Evolutionary conservation across 1,140 invertebrate species (phyloP).

Genomic region (Drosophila persimilis): DNA sequence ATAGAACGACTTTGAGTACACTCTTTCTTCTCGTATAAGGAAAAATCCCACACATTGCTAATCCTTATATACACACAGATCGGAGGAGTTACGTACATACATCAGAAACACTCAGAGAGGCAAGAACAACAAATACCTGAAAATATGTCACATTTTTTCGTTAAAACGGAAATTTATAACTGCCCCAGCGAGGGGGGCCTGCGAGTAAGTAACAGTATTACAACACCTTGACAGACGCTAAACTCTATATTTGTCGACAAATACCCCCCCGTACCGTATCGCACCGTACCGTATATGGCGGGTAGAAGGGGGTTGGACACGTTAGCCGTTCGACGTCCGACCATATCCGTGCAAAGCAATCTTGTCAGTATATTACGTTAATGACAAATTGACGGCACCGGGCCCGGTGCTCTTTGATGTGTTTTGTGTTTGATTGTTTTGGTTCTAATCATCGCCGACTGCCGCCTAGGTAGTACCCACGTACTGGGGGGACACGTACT

Average conservation of each 20-base stretch:
- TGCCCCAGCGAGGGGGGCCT: conserved; percentile 11
- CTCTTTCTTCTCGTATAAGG: conserved; percentile 14
- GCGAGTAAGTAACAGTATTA: conserved; percentile 52
- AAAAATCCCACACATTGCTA: conserved; percentile 76
- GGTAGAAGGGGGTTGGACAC: too few relatives aligned
- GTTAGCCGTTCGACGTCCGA: conserved; percentile 1
- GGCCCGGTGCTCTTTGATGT: conserved; percentile 59
- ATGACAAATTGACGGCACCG: conserved; percentile 78
- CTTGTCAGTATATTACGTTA: conserved; percentile 82
- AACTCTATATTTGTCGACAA: conserved; percentile 76
- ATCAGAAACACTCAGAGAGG: conserved; percentile 20
- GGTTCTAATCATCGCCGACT: conserved; percentile 78
- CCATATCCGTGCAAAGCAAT: conserved; percentile 80
- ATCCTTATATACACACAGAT: conserved; percentile 54
- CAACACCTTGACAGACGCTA: conserved; percentile 74
- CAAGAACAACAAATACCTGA: conserved; percentile 9
- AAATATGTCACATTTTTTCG: conserved; percentile 69
- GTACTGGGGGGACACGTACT: neutral
- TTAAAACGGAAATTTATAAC: conserved; percentile 75
- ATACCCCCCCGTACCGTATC: conserved; percentile 24
- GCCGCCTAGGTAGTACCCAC: conserved; percentile 62
- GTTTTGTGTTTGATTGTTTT: conserved; percentile 80
- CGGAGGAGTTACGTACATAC: conserved; percentile 14
- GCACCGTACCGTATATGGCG: too few relatives aligned
- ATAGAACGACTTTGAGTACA: neutral